phyloP scores from a whole-genome alignment of 1,140 invertebrate genomes.

The Papilio helenus region DNA sequence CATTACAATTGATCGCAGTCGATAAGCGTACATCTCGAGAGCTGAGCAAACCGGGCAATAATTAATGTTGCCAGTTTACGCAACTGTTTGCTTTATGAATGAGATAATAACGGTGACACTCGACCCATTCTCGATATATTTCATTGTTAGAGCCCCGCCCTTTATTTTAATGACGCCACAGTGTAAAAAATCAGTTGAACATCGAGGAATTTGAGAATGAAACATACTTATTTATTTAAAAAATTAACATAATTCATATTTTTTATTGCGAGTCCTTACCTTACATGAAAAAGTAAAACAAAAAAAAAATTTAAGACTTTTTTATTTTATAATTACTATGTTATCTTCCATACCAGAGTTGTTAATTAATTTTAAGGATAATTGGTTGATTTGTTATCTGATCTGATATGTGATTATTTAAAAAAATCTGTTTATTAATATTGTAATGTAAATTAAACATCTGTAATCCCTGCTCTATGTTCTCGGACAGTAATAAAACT shows the following conservation, averaged over 20 bases:
- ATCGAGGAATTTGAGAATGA: neutral
- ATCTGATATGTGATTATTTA: no score
- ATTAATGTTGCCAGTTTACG: slow-evolving; percentile 50
- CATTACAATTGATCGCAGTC: slow-evolving; percentile 59
- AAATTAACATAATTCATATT: no score
- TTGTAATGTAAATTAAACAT: neutral
- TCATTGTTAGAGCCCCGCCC: slow-evolving; percentile 32
- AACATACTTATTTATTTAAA: no score
- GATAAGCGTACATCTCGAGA: slow-evolving; percentile 54
- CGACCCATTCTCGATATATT: slow-evolving; percentile 42
- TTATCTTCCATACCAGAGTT: no score
- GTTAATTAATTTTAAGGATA: no score
- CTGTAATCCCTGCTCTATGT: neutral
- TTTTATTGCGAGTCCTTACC: no score
- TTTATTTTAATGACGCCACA: slow-evolving; percentile 13
- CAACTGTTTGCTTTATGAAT: slow-evolving; percentile 50
- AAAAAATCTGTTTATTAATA: no score
- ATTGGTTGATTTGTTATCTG: no score
- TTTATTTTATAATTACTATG: no score
- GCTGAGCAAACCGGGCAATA: slow-evolving; percentile 51
- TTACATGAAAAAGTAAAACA: no score
- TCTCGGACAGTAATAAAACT: neutral
- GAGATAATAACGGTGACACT: slow-evolving; percentile 41
- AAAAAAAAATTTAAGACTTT: no score
- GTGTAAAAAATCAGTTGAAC: slow-evolving; percentile 1